These are phyloP conservation scores for Noctuana brunneofusca DNA, from an alignment of 2,888 invertebrate genomes.

Conservation along the genomic window DNA sequence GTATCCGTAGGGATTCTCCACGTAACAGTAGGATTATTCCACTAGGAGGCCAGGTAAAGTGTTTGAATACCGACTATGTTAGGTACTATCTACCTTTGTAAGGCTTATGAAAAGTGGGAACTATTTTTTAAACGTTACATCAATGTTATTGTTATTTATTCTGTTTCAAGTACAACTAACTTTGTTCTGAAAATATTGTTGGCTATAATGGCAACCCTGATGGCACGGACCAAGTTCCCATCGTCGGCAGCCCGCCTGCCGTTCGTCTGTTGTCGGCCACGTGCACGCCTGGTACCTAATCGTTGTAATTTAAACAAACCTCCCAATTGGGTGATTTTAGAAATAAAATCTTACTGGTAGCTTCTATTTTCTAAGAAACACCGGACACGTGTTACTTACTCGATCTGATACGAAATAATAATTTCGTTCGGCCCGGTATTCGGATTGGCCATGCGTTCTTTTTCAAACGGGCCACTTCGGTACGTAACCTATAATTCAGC, in stretches of 20 bases:
- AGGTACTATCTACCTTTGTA: too few relatives aligned
- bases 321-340: conserved; percentile 64
- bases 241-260: conserved; percentile 57
- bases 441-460: conserved; percentile 25
- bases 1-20: too few relatives aligned
- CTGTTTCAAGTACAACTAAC: background rate
- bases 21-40: too few relatives aligned
- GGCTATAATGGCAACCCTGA: conserved; percentile 33
- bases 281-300: conserved; percentile 62
- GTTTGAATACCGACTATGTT: background rate
- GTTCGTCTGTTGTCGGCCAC: conserved; percentile 70
- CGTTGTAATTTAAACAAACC: conserved; percentile 74
- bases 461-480: conserved; percentile 19
- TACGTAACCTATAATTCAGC: conserved; percentile 1
- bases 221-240: conserved; percentile 51
- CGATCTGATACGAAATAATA: conserved; percentile 32
- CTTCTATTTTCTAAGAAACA: conserved; percentile 50
- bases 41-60: background rate
- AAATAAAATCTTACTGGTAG: conserved; percentile 62
- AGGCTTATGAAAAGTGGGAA: too few relatives aligned
- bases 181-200: background rate
- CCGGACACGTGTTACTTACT: conserved; percentile 47
- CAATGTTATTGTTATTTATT: background rate
- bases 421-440: conserved; percentile 11
- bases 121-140: too few relatives aligned